Percentiles rank a stretch among this genome's conserved stretches.
Evolutionary conservation across 2,113 vertebrate species (phyloP).

Genomic region (Hippocampus zosterae): DNA sequence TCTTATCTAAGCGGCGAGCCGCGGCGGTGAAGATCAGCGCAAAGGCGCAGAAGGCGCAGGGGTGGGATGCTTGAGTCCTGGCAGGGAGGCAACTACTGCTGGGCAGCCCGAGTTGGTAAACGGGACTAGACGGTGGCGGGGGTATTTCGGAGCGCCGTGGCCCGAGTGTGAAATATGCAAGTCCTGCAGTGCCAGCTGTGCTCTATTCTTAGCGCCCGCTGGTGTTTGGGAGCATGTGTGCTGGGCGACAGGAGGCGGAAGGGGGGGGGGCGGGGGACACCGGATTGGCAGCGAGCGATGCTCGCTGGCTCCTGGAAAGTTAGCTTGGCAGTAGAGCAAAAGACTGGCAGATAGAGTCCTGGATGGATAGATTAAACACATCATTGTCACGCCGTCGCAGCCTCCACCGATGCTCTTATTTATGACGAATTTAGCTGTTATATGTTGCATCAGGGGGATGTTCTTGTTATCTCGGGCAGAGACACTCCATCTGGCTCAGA

Average conservation of each 20-base stretch:
- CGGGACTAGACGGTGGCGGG: constrained; percentile 49
- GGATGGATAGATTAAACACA: constrained; percentile 13
- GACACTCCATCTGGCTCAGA: constrained; percentile 19
- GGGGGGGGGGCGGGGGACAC: constrained; percentile 30
- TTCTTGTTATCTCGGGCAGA: constrained; percentile 14
- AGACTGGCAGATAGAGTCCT: constrained; percentile 8
- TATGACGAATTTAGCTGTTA: constrained; percentile 8
- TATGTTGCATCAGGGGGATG: constrained; percentile 2
- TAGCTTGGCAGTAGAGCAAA: constrained; percentile 9
- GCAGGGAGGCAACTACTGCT: constrained; percentile 34
- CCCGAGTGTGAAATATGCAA: constrained; percentile 73
- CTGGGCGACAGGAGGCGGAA: constrained; percentile 57
- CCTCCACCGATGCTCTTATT: constrained; percentile 3
- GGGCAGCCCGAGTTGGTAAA: constrained; percentile 52
- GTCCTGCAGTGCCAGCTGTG: constrained; percentile 73
- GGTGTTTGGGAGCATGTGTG: constrained; percentile 54
- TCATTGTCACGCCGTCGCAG: constrained; percentile 8
- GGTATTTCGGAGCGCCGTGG: constrained; percentile 61
- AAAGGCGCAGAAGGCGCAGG: constrained; percentile 29
- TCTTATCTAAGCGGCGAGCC: constrained; percentile 51
- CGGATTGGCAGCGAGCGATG: constrained; percentile 49
- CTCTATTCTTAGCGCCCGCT: constrained; percentile 71
- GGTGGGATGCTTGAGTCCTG: neutral
- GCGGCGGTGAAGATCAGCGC: constrained; percentile 60
- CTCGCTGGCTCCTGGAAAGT: constrained; percentile 32